Conservation (phyloP, 2,113 vertebrate species). For the Climacteris rufus region DNA sequence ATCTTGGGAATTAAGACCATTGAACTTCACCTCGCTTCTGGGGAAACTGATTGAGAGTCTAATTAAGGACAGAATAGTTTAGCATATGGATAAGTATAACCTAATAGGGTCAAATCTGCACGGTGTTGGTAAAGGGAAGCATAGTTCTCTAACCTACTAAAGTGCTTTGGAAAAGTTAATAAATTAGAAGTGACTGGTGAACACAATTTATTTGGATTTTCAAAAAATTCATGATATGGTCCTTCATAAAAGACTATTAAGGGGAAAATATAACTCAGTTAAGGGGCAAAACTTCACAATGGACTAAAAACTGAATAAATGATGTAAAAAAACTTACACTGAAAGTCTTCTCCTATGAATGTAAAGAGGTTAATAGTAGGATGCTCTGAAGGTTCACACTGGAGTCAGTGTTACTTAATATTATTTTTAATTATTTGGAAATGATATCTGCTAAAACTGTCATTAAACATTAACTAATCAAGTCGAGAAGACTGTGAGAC, state of each 20-base stretch:
- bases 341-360: neutral
- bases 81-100: neutral
- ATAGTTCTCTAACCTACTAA: neutral
- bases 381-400: neutral
- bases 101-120: neutral
- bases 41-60: neutral
- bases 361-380: neutral
- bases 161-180: constrained; percentile 38
- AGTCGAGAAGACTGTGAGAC: neutral
- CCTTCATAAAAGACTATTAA: neutral
- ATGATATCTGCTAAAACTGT: neutral
- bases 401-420: neutral
- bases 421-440: neutral
- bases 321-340: neutral
- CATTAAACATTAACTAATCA: neutral
- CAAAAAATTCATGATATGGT: neutral
- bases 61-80: constrained; percentile 3
- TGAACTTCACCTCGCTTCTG: neutral
- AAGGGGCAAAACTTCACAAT: neutral
- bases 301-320: neutral
- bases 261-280: neutral
- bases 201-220: constrained; percentile 2
- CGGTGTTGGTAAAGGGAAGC: neutral
- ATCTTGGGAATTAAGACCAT: neutral
- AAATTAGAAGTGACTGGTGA: constrained; percentile 11